A percentile compares a stretch with the other conserved stretches of the same genome.
These are phyloP conservation scores for Operophtera brumata DNA, from an alignment of 2,888 invertebrate species.

Conservation along the genomic window DNA sequence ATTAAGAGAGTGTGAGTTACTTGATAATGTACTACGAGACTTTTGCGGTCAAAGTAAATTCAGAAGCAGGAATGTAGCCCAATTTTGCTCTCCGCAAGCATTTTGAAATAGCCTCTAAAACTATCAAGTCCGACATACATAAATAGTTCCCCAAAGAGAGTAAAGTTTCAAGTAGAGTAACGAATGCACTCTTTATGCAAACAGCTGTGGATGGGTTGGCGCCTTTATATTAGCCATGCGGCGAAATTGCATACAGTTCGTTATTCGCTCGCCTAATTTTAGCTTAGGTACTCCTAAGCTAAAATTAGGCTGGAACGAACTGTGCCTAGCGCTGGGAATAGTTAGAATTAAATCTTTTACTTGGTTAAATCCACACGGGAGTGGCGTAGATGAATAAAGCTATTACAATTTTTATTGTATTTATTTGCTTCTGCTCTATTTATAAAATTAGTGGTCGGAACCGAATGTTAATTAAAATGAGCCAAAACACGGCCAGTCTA, in stretches of 20 bases:
- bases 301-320: too few relatives aligned
- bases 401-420: too few relatives aligned
- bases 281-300: too few relatives aligned
- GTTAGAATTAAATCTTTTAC: not conserved
- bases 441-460: too few relatives aligned
- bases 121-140: conserved; percentile 2
- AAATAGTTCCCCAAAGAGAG: conserved; percentile 1
- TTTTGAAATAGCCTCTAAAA: not conserved
- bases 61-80: not conserved
- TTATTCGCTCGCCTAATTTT: not conserved
- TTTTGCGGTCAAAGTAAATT: not conserved
- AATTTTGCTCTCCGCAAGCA: not conserved
- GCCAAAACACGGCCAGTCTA: too few relatives aligned
- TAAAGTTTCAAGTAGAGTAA: conserved; percentile 7
- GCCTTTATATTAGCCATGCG: conserved; percentile 2
- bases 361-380: not conserved
- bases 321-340: not conserved
- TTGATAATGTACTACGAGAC: conserved; percentile 1
- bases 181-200: conserved; percentile 1
- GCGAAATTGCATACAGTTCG: conserved; percentile 12
- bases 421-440: too few relatives aligned
- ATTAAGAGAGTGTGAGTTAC: conserved; percentile 8
- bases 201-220: not conserved
- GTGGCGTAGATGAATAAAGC: not conserved
- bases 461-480: too few relatives aligned